Evolutionary conservation across 1,140 invertebrate species (phyloP), one percentile per base, ranked within the genome.

Genomic region (Himalopsyche phryganea): DNA sequence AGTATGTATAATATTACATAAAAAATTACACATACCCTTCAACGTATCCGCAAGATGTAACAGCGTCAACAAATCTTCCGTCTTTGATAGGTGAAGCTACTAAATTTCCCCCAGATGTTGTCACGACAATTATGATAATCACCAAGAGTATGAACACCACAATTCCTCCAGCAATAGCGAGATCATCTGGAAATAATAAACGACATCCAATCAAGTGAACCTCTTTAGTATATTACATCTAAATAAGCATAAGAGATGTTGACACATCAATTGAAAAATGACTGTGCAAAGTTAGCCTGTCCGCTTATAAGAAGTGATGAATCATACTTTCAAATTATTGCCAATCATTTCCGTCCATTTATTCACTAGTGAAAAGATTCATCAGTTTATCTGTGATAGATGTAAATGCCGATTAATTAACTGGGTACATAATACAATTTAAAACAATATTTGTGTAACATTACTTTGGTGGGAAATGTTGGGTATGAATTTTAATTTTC

Each of bases 41-140:
- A 14, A 92, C 85, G 9, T 74, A 76, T 47, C 91, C 91, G 70
- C 91, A 94, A 1, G 85, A 80, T 10, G 89, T 91, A 17, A 86
- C 79, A 0, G 89, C 84, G 20, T 83, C 81, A 0, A 90, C 80
- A 61, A 79, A 89, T 53, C 82, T 84, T n/a, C 86, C 88, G 63
- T 86, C 79, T 40, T 80, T 80, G n/a, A 86, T 54, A 0, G 81
- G 75, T 57, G 80, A 65, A 65, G 74, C 68, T 62, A 69, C 48
- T 44, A 67, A 67, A 67, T 67, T 74, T n/a, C 73, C 70, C 10
- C 77, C 76, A 6, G 81, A 80, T n/a, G 84, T 74, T 4, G 81
- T 73, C 13, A 84, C 73, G 19, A 85, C 77, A 17, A 85, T 80
- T n/a, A 89, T 82, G 1, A 90, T 79, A 3, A 82, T 79, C 1